Evolutionary conservation across 1,140 invertebrate genomes (phyloP).

Genomic region (Eupeodes corollae): DNA sequence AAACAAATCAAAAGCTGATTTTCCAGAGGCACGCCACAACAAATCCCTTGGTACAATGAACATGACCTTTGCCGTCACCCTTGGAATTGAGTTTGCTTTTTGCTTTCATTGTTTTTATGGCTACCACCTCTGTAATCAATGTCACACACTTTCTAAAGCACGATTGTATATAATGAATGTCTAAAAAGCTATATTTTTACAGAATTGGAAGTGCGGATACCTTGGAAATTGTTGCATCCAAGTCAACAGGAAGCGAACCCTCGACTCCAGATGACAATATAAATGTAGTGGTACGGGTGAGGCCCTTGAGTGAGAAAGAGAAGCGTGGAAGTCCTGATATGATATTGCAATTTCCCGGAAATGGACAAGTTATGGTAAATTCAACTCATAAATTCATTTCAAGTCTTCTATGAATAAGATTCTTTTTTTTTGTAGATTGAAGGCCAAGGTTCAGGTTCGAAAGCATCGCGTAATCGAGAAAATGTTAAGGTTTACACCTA

Average conservation of each 20-base stretch:
- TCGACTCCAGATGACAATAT: conserved; percentile 60
- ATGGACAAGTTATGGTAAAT: conserved; percentile 62
- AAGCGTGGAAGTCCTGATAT: conserved; percentile 46
- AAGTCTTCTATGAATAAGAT: background rate
- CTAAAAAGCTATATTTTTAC: background rate
- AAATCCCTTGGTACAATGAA: too few species aligned
- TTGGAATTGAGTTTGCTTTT: too few species aligned
- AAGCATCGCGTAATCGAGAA: conserved; percentile 36
- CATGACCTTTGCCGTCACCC: too few species aligned
- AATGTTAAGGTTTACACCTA: conserved; percentile 72
- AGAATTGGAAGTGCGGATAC: conserved; percentile 36
- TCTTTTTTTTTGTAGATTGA: conserved; percentile 33
- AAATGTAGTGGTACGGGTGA: conserved; percentile 65
- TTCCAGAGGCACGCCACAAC: too few species aligned
- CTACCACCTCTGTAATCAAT: too few species aligned
- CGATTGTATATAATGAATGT: too few species aligned
- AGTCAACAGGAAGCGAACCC: conserved; percentile 30
- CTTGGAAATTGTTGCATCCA: conserved; percentile 32
- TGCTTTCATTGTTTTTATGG: too few species aligned
- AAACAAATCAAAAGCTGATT: too few species aligned
- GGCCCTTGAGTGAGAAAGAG: conserved; percentile 59
- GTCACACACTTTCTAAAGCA: too few species aligned
- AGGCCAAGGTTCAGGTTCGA: conserved; percentile 32
- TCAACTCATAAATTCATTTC: background rate
- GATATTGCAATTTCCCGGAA: conserved; percentile 63